These are phyloP conservation scores for Sisyra terminalis DNA, from an alignment of 2,888 invertebrate species.

Conservation along the genomic window DNA sequence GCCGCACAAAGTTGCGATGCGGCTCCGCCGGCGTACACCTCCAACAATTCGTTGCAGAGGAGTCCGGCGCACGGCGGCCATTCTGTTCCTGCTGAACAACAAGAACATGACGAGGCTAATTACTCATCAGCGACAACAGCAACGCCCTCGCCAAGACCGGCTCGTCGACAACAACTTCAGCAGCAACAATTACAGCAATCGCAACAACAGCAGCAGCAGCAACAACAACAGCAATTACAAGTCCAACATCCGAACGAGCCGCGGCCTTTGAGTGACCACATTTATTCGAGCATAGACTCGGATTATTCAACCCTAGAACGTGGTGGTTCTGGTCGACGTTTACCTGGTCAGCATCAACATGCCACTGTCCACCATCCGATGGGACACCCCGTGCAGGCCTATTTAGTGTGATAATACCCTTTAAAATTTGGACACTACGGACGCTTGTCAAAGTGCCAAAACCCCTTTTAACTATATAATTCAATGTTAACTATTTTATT, in stretches of 20 bases:
- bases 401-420: constrained; percentile 44
- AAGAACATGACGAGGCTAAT: constrained; percentile 38
- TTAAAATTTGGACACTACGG: not conserved
- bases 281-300: constrained; percentile 80
- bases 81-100: constrained; percentile 23
- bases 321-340: constrained; percentile 31
- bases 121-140: constrained; percentile 49
- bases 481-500: constrained; percentile 3
- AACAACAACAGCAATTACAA: constrained; percentile 14
- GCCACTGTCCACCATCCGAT: constrained; percentile 24
- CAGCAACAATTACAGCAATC: not conserved
- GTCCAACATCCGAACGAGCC: constrained; percentile 38
- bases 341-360: constrained; percentile 20
- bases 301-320: constrained; percentile 74
- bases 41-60: constrained; percentile 18
- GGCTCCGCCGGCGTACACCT: constrained; percentile 27
- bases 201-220: constrained; percentile 22
- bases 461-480: constrained; percentile 1
- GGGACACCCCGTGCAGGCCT: constrained; percentile 39
- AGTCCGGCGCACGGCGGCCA: constrained; percentile 17
- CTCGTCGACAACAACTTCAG: constrained; percentile 15
- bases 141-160: constrained; percentile 40
- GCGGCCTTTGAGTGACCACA: constrained; percentile 72
- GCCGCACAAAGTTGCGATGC: constrained; percentile 17
- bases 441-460: constrained; percentile 2